A percentile compares a stretch with the other conserved stretches of the same genome.
Conservation (phyloP, 2,113 vertebrate genomes). For the Bothrops jararaca region DNA sequence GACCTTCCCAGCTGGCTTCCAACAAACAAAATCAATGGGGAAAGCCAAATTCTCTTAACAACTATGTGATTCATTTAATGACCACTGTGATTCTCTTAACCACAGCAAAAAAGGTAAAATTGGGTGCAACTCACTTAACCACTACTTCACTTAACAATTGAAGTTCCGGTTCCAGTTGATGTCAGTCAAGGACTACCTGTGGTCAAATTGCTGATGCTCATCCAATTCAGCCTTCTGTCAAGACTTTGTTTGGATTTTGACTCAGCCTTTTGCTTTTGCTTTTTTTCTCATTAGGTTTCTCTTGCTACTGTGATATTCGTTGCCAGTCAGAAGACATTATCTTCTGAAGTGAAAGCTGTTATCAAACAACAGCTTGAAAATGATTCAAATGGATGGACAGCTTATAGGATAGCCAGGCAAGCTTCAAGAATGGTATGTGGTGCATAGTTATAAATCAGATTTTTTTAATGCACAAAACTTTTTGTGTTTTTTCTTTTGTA, state of each 20-base stretch:
- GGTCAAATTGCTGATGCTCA: background rate
- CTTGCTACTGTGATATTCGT: constrained; percentile 97
- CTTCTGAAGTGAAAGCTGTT: constrained; percentile 86
- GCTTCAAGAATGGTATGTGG: constrained; percentile 91
- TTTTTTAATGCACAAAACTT: background rate
- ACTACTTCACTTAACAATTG: background rate
- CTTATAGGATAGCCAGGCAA: constrained; percentile 93
- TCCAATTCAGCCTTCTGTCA: background rate
- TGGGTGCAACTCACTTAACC: background rate
- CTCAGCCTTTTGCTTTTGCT: background rate
- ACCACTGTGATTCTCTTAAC: background rate
- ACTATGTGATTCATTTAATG: background rate
- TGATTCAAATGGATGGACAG: constrained; percentile 93
- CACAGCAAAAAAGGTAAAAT: background rate
- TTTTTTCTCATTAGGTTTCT: constrained; percentile 76
- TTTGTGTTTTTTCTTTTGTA: background rate
- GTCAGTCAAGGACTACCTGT: background rate
- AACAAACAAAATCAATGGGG: no score
- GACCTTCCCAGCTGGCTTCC: no score
- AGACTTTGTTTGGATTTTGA: background rate
- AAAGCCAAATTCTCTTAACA: background rate
- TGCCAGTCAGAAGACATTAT: constrained; percentile 91
- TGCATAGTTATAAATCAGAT: background rate
- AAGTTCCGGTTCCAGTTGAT: background rate
- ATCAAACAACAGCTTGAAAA: constrained; percentile 95